Base-by-base conservation (phyloP, 2,113 vertebrate species). In the Coptodon rendalli region DNA sequence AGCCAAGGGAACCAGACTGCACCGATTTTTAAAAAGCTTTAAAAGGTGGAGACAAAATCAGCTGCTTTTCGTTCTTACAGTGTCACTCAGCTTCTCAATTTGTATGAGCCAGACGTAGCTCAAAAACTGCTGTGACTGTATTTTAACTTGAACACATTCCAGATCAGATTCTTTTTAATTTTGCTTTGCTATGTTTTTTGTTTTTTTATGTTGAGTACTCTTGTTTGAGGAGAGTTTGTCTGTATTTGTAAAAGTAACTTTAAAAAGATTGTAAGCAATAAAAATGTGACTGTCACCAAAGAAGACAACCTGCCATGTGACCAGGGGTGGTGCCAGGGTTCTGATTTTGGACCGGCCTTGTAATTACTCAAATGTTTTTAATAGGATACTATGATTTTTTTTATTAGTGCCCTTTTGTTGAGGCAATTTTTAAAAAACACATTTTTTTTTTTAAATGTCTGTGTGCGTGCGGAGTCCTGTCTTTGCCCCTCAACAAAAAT, bases 1-100 rank as follows among this genome's bases (percentile, higher is more conserved):
- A 24, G 24, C 53, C 53, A 54, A 54, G n/a, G n/a, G 53, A 54
- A 56, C 53, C 53, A 12, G 53, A 24, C 10, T 54, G 10, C 24
- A 54, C n/a, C 3, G 9, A 22, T 11, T 54, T 4, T 54, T 54
- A 54, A 54, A 54, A 24, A n/a, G n/a, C n/a, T n/a, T n/a, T n/a
- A n/a, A n/a, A n/a, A n/a, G 0, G n/a, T 54, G n/a, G n/a, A 54
- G 53, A 54, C 53, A 53, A 53, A 53, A n/a, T n/a, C 50, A 53
- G 50, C 50, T 53, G 0, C 19, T 0, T 3, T 0, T 53, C 0
- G 5, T 53, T 53, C 9, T 53, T 53, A 53, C 3, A 53, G 19
- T 10, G 10, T 5, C 50, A 53, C 19, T 53, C 50, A 53, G 50
- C 50, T 53, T 6, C 50, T 53, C 50, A n/a, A 6, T 53, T n/a